Conservation (phyloP, 2,113 vertebrate genomes). For the Eidolon helvum region DNA sequence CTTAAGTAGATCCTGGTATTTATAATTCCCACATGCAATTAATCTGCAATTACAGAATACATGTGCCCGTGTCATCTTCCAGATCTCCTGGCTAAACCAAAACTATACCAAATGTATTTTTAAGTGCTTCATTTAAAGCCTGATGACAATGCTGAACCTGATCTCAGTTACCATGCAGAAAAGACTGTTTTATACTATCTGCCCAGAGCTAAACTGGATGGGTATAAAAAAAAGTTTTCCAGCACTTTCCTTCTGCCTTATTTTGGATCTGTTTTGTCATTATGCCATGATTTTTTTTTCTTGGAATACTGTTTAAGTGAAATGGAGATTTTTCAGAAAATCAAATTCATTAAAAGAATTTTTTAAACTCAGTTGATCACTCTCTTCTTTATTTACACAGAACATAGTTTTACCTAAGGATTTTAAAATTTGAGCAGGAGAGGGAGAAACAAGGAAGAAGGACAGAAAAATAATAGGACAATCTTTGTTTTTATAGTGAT, state of each 20-base stretch:
- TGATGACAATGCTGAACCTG: background rate
- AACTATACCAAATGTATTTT: constrained; percentile 28
- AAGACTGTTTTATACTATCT: background rate
- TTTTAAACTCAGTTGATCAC: background rate
- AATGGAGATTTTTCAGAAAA: constrained; percentile 3
- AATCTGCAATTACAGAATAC: constrained; percentile 8
- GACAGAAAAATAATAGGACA: background rate
- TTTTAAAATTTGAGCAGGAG: background rate
- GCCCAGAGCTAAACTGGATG: background rate
- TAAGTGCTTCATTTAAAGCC: background rate
- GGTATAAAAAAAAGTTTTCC: background rate
- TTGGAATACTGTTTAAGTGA: background rate
- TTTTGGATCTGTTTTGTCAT: background rate
- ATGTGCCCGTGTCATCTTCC: constrained; percentile 45
- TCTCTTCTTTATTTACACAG: background rate
- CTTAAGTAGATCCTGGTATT: constrained; percentile 54
- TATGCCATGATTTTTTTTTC: background rate
- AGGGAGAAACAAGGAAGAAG: background rate
- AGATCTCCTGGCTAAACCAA: background rate
- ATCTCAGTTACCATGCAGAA: background rate
- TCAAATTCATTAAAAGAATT: background rate
- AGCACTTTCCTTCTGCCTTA: background rate
- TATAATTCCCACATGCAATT: constrained; percentile 67
- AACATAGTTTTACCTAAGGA: background rate
- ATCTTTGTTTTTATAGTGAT: background rate